Percentiles rank a stretch among this genome's conserved stretches.
Evolutionary conservation across 2,888 invertebrate species (phyloP).

Genomic region (Tenthredo distinguenda): DNA sequence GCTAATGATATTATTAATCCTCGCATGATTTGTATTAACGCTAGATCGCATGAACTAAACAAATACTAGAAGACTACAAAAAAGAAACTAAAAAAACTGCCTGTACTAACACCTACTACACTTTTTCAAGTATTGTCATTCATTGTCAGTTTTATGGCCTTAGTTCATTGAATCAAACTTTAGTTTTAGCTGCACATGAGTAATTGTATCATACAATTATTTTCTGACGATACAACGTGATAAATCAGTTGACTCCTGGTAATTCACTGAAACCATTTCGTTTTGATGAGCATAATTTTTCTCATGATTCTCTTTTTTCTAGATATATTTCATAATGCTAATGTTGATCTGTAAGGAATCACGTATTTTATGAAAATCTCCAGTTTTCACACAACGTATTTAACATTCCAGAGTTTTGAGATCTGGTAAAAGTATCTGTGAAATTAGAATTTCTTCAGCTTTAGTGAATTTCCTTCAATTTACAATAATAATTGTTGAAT

Average conservation of each 20-base stretch:
- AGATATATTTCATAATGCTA: not conserved
- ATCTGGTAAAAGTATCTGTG: not conserved
- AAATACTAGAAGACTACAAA: not conserved
- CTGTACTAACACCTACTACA: not conserved
- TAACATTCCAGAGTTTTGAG: not conserved
- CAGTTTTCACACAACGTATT: not conserved
- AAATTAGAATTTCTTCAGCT: not conserved
- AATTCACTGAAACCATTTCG: not conserved
- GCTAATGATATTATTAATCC: not conserved
- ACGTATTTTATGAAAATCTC: not conserved
- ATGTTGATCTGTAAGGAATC: not conserved
- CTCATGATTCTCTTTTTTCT: not conserved
- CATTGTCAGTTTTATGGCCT: not conserved
- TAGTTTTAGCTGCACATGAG: not conserved
- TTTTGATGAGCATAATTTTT: not conserved
- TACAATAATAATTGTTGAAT: not conserved
- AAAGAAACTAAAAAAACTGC: not conserved
- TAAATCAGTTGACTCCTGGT: not conserved
- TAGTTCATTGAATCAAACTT: constrained; percentile 5
- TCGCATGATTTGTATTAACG: constrained; percentile 41
- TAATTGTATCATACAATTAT: not conserved
- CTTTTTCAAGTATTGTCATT: not conserved
- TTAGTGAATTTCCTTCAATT: not conserved
- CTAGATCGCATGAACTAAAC: constrained; percentile 6
- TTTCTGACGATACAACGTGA: too few species aligned